Percentiles rank a stretch among this genome's conserved stretches.
Conservation (phyloP, 2,797 vertebrate genomes). For the Nasua narica region DNA sequence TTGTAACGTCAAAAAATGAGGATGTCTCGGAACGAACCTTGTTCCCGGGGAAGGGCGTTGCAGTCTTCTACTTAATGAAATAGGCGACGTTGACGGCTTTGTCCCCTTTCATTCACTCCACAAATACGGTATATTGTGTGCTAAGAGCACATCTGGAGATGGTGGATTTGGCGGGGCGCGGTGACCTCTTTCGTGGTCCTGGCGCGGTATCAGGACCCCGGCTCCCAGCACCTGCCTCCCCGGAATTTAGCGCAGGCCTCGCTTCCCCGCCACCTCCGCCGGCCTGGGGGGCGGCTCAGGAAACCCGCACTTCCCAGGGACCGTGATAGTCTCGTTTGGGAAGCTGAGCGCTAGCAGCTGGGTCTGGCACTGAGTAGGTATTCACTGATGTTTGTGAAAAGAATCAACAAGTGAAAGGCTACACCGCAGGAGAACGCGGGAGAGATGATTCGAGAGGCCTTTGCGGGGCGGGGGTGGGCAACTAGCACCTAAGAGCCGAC, state of each 20-base stretch:
- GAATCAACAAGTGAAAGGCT: neutral
- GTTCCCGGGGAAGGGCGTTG: rapidly evolving
- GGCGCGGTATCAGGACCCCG: rapidly evolving
- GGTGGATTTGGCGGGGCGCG: neutral
- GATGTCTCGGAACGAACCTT: neutral
- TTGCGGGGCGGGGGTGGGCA: no score
- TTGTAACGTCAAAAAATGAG: neutral
- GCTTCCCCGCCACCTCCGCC: neutral
- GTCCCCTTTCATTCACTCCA: neutral
- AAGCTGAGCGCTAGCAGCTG: neutral
- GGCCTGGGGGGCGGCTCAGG: neutral
- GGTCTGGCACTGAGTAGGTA: neutral
- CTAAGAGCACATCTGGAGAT: neutral
- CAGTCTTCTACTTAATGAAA: neutral
- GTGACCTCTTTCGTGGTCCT: neutral
- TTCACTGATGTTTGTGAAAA: neutral
- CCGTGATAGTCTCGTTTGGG: neutral
- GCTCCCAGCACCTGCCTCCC: neutral
- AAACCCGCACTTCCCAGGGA: rapidly evolving
- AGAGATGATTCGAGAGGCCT: neutral
- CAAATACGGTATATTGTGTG: neutral
- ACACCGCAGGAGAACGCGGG: neutral
- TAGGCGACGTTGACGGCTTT: neutral
- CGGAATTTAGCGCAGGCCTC: rapidly evolving
- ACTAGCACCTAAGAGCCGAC: rapidly evolving